Conservation (phyloP, 2,797 vertebrate genomes). For the Poeciliopsis presidionis region DNA sequence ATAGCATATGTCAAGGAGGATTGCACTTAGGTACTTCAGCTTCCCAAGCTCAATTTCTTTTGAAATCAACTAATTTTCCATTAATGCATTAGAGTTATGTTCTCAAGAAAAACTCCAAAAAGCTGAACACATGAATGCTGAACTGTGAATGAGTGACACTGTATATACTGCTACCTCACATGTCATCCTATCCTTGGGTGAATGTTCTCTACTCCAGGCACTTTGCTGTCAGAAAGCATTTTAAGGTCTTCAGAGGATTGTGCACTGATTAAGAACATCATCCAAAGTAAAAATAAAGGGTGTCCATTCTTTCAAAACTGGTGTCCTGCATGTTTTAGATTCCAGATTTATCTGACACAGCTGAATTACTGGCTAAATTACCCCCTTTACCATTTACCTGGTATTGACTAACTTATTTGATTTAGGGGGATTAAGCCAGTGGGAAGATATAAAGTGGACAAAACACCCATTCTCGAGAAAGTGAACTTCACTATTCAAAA, state of each 20-base stretch:
- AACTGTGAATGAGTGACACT: no score
- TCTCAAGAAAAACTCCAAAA: no score
- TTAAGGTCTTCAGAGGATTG: no score
- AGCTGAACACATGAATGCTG: no score
- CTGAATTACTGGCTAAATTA: not conserved
- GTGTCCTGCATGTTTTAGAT: not conserved
- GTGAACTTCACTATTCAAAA: not conserved
- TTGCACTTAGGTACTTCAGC: not conserved
- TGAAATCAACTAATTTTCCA: not conserved
- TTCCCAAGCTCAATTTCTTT: not conserved
- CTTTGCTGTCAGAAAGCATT: no score
- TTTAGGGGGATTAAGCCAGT: not conserved
- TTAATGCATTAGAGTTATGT: not conserved
- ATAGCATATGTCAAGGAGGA: not conserved
- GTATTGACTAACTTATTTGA: not conserved
- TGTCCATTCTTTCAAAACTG: not conserved
- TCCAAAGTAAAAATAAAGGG: no score
- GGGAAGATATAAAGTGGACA: not conserved
- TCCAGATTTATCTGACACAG: not conserved
- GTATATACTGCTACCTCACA: no score
- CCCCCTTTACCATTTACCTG: not conserved
- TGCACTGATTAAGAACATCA: no score
- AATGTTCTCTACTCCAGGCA: no score
- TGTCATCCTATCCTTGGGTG: no score
- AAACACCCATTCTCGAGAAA: not conserved